Evolutionary conservation across 2,888 invertebrate genomes (phyloP), one percentile per base, ranked within the genome.

Genomic region (Tromatobia lineatoria): DNA sequence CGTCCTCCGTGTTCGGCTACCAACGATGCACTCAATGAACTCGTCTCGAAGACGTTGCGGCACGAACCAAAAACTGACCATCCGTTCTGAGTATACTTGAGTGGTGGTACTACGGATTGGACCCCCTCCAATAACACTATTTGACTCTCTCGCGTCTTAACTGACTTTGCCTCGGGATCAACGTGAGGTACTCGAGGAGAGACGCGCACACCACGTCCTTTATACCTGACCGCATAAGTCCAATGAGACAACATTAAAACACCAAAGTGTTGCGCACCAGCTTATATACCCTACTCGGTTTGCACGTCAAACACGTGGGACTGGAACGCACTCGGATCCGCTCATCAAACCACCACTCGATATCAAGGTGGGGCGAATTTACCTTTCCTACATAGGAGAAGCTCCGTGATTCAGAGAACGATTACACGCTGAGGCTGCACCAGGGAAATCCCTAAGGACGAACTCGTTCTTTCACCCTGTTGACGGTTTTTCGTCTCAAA

Each of bases 51-150:
- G 87, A 80, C 87, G 86, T 86, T 85, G 85, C 88, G 87, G 86
- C 86, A 88, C 90, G 85, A 87, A 89, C 88, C 87, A 89, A 89
- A 90, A 91, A 92, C 91, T 90, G 89, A 91, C 84, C 85, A 86
- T 86, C 82, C 82, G 75, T 78, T 78, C 61, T 54, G 83, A 80
- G 70, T 73, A 80, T 64, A 83, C 78, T 34, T 79, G 81, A 87
- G 86, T 82, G 84, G 85, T 83, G 83, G 75, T 80, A 85, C 74
- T 61, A 74, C 61, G 80, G 52, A 74, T 67, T 75, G 74, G 75
- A 45, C 78, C 87, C 86, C 88, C 85, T 86, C 87, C 87, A 84
- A 64, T 74, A 15, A 52, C 81, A 74, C 71, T 78, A 67, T 77
- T 77, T 69, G 57, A 76, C 76, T 67, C 59, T 64, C 50, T 71